Base-by-base conservation (phyloP, 2,888 invertebrate species). In the Agrilus biguttatus region DNA sequence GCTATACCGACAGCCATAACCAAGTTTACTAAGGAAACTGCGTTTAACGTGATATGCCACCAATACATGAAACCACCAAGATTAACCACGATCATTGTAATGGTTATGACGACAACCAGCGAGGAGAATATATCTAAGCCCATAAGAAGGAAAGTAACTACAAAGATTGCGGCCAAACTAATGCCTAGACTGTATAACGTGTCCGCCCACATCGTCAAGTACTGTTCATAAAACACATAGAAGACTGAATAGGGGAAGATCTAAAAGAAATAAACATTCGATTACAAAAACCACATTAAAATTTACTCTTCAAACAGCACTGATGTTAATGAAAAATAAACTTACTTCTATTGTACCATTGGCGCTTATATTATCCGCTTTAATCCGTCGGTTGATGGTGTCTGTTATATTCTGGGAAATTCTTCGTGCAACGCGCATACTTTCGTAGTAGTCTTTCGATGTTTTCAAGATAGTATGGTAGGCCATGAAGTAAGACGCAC, bases 221-320 rank as follows among this genome's bases (percentile, higher is more conserved):
- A 98, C 69, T 99, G 97, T 63, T 98, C 98, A 63, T 98, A 99
- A 70, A 92, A 99, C 21, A 98, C 96, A 64, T 98, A 98, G 70
- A 95, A 95, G 40, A 96, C 80, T 1, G 87, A 93, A 70, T 97
- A 89, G 0, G 88, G 87, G 63, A 88, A 88, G 48, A 89, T 86
- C 28, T 28, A 10, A 10, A 28, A 28, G 28, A 10, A 28, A 10
- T 28, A 28, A 28, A 28, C 2, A 10, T 2, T 28, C 62, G 77
- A 79, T 21, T 81, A 41, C 10, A 5, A 41, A 36, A 3, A 28
- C 21, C 2, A 21, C 17, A 17, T 17, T 17, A 17, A 17, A 2
- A 17, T 17, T 17, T 17, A 4, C 17, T 17, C 17, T 17, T 17
- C 3, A n/a, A 3, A 17, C 17, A 17, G 17, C 4, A 17, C n/a